These are phyloP conservation scores for Heliconius erato DNA, from an alignment of 2,888 invertebrate species.

Conservation along the genomic window DNA sequence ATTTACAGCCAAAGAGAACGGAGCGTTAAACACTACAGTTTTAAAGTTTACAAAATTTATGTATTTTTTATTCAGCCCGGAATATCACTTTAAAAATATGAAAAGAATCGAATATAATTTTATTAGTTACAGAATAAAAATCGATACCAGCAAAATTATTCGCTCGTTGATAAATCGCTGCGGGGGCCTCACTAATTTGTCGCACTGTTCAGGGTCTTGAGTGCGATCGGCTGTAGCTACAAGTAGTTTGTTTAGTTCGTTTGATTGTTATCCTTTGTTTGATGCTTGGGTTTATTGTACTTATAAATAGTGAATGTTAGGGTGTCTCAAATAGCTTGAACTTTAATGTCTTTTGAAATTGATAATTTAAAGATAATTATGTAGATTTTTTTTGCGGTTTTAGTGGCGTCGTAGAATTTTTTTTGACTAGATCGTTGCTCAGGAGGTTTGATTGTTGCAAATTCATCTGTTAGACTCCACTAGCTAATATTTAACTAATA, in stretches of 20 bases:
- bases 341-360: not conserved
- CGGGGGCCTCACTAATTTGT: constrained; percentile 37
- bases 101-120: not conserved
- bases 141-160: not conserved
- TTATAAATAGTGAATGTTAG: not conserved
- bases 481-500: too few relatives aligned
- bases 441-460: too few relatives aligned
- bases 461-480: too few relatives aligned
- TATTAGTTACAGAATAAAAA: not conserved
- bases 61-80: too few relatives aligned
- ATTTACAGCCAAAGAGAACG: too few relatives aligned
- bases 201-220: constrained; percentile 37
- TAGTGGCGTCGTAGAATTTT: too few relatives aligned
- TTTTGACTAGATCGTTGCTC: too few relatives aligned
- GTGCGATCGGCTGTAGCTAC: constrained; percentile 34
- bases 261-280: constrained; percentile 40
- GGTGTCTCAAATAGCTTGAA: not conserved
- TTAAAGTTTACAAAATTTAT: too few relatives aligned
- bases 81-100: not conserved
- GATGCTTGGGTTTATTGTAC: constrained; percentile 13
- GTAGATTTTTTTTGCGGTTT: too few relatives aligned
- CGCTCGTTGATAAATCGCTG: constrained; percentile 27
- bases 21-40: too few relatives aligned
- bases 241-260: constrained; percentile 33
- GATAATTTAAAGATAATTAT: too few relatives aligned